These are phyloP conservation scores for Amblyopsis hoosieri DNA, from an alignment of 2,797 vertebrate species.

Conservation along the genomic window DNA sequence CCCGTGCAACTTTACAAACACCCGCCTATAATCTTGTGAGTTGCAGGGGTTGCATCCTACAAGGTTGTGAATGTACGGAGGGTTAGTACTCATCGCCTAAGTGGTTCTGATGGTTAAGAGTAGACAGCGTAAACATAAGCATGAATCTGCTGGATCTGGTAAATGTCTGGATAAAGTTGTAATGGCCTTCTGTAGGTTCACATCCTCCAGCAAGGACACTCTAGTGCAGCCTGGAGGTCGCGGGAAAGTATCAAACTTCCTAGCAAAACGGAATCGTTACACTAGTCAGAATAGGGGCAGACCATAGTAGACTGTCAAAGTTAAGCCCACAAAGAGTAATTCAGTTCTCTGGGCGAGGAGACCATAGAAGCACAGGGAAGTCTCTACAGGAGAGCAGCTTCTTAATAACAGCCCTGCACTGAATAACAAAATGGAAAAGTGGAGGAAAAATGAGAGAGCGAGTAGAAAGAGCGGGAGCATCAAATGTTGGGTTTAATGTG, in stretches of 20 bases:
- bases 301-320: slow-evolving; percentile 67
- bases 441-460: slow-evolving; percentile 37
- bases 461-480: slow-evolving; percentile 28
- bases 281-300: slow-evolving; percentile 55
- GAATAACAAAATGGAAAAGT: slow-evolving; percentile 70
- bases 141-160: too few species aligned
- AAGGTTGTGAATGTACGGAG: too few species aligned
- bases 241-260: slow-evolving; percentile 51
- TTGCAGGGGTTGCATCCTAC: too few species aligned
- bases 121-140: too few species aligned
- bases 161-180: too few species aligned
- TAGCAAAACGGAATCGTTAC: slow-evolving; percentile 42
- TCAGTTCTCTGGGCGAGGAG: slow-evolving; percentile 67
- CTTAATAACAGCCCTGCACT: slow-evolving; percentile 64
- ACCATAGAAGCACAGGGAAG: slow-evolving; percentile 64
- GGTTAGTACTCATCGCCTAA: too few species aligned
- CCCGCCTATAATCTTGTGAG: too few species aligned
- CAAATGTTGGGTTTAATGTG: slow-evolving; percentile 38
- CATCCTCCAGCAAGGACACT: background rate
- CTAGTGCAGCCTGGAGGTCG: slow-evolving; percentile 34
- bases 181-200: too few species aligned
- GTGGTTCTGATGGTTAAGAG: too few species aligned
- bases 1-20: slow-evolving; percentile 15
- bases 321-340: slow-evolving; percentile 81
- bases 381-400: slow-evolving; percentile 65